Evolutionary conservation across 2,113 vertebrate genomes (phyloP).

Genomic region (Pedionomus torquatus): DNA sequence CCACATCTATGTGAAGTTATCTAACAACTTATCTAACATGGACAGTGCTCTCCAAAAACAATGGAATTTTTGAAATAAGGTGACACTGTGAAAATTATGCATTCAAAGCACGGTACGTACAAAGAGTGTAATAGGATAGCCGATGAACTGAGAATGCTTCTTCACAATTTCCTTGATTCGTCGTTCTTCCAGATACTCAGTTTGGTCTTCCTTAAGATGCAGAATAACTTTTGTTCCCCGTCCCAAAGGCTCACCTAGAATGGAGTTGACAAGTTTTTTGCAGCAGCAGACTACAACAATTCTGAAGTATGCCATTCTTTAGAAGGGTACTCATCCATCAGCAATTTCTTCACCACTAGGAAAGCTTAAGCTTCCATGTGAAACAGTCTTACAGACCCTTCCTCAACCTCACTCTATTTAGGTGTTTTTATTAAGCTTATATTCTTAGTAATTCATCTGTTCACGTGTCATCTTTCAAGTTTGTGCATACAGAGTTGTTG

Average conservation of each 20-base stretch:
- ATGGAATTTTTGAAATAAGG: too few species aligned
- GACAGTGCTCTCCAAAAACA: accelerated
- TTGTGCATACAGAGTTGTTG: accelerated
- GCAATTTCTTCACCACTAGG: accelerated
- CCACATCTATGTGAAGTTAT: accelerated
- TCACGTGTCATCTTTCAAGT: accelerated
- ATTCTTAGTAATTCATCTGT: accelerated
- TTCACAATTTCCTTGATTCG: constrained; percentile 84
- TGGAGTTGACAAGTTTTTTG: accelerated
- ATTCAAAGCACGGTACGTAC: constrained; percentile 47
- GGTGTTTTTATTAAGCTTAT: accelerated
- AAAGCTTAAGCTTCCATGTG: accelerated
- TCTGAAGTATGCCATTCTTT: accelerated
- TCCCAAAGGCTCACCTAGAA: constrained; percentile 79
- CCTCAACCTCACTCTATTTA: accelerated
- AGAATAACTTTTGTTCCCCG: constrained; percentile 85
- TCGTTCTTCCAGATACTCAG: constrained; percentile 82
- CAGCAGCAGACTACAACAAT: accelerated
- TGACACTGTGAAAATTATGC: accelerated
- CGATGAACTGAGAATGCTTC: constrained; percentile 87
- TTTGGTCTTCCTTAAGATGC: constrained; percentile 85
- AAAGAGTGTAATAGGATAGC: constrained; percentile 85
- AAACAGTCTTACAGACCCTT: accelerated
- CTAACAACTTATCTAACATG: too few species aligned
- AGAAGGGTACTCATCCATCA: accelerated